phyloP scores from a whole-genome alignment of 1,140 invertebrate species.

The Alviniconcha marisindica region DNA sequence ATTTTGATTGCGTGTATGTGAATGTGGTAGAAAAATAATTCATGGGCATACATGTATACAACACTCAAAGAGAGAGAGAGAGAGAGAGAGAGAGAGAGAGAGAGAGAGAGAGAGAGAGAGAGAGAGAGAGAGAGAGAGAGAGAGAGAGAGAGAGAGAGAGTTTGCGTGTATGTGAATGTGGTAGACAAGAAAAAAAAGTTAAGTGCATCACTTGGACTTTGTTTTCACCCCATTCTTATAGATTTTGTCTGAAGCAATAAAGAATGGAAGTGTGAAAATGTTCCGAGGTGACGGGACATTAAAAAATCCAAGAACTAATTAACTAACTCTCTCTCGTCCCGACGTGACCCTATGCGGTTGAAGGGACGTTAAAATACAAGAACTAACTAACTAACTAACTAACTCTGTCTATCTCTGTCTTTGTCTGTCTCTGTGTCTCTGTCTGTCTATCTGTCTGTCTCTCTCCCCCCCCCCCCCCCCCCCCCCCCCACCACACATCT shows the following conservation, averaged over 20 bases:
- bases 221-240: neutral
- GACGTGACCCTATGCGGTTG: too few species aligned
- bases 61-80: too few species aligned
- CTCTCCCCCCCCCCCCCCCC: neutral
- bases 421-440: conserved; percentile 5
- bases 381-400: neutral
- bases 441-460: neutral
- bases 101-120: neutral
- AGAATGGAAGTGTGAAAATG: too few species aligned
- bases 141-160: neutral
- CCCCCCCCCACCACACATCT: neutral
- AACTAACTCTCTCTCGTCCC: too few species aligned
- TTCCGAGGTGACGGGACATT: too few species aligned
- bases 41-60: too few species aligned
- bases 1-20: too few species aligned
- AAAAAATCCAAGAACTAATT: too few species aligned
- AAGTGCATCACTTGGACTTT: neutral
- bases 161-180: neutral
- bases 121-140: neutral
- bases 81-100: neutral
- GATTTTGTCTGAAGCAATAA: neutral
- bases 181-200: neutral
- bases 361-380: too few species aligned
- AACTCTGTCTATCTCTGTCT: neutral
- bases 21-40: too few species aligned